Conservation (phyloP, 2,888 invertebrate genomes). For the Xestia xanthographa region DNA sequence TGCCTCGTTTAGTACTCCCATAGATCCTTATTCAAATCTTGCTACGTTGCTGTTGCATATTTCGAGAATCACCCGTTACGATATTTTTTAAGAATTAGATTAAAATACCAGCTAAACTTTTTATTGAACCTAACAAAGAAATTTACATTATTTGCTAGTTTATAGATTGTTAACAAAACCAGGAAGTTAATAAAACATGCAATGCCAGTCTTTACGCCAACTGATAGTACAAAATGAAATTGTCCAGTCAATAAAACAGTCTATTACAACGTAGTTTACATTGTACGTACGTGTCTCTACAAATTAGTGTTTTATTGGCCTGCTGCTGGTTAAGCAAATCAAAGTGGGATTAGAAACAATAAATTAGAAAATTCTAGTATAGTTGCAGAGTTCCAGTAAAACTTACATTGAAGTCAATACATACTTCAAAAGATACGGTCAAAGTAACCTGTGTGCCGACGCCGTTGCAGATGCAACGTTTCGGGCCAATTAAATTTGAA, state of each 20-base stretch:
- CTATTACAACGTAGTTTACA: not conserved
- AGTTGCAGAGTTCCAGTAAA: not conserved
- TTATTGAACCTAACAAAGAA: not conserved
- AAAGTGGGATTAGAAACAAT: not conserved
- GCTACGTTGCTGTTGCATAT: slow-evolving; percentile 11
- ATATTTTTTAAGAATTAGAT: not conserved
- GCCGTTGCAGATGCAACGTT: not conserved
- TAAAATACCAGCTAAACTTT: not conserved
- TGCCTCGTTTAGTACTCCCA: not conserved
- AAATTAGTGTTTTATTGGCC: not conserved
- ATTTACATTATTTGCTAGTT: not conserved
- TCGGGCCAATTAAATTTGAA: not conserved
- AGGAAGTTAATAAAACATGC: slow-evolving; percentile 36
- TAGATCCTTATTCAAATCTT: not conserved
- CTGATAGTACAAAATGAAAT: slow-evolving; percentile 16
- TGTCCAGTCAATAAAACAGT: slow-evolving; percentile 22
- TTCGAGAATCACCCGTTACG: too few species aligned
- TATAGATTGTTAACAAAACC: slow-evolving; percentile 11
- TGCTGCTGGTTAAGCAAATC: not conserved
- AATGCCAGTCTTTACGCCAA: not conserved
- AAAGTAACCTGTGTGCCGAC: not conserved
- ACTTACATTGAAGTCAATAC: not conserved
- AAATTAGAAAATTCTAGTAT: not conserved
- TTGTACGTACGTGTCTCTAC: not conserved
- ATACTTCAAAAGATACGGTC: not conserved